phyloP scores from a whole-genome alignment of 2,797 vertebrate species.

The Lacerta bilineata region DNA sequence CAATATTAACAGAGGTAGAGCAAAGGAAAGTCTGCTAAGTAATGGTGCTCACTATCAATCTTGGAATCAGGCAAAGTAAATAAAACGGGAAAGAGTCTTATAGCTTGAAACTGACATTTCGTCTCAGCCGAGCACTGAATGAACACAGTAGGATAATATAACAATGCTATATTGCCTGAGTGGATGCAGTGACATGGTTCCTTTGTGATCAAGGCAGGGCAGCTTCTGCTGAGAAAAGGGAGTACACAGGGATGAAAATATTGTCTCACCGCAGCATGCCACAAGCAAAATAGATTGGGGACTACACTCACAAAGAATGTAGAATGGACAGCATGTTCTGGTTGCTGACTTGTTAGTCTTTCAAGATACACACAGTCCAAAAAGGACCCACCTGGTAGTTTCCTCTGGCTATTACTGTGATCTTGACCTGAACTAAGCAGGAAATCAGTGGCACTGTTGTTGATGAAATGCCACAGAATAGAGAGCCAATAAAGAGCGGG shows the following conservation, averaged over 20 bases:
- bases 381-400: neutral
- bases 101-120: constrained; percentile 1
- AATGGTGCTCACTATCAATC: neutral
- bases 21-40: neutral
- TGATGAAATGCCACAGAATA: neutral
- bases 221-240: neutral
- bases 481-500: neutral
- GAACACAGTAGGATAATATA: neutral
- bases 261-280: neutral
- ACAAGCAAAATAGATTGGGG: constrained; percentile 9
- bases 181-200: constrained; percentile 14
- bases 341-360: neutral
- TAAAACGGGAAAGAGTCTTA: neutral
- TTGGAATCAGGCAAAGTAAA: neutral
- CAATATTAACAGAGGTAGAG: neutral
- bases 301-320: neutral
- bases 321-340: neutral
- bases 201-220: neutral
- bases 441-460: neutral
- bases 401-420: neutral
- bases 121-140: neutral
- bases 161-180: neutral
- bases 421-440: neutral
- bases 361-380: neutral
- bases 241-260: neutral